Evolutionary conservation across 1,140 invertebrate species (phyloP).

Genomic region (Drosophila orosa): DNA sequence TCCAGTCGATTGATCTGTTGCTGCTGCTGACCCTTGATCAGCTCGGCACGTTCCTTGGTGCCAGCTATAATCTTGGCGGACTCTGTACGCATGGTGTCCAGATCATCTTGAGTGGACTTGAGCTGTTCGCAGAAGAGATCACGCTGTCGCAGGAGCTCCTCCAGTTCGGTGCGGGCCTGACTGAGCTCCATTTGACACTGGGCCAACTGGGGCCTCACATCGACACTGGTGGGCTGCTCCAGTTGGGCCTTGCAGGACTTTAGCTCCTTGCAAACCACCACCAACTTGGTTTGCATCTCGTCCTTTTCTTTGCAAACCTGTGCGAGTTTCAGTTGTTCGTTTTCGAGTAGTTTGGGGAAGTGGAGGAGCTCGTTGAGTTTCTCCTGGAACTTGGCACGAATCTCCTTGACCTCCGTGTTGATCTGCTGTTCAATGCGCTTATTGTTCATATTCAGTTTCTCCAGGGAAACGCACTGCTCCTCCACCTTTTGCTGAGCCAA

Average conservation of each 20-base stretch:
- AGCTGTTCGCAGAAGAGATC: constrained; percentile 80
- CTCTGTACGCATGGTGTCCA: constrained; percentile 89
- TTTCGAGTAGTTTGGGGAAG: constrained; percentile 89
- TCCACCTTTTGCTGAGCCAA: constrained; percentile 90
- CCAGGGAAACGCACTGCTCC: constrained; percentile 89
- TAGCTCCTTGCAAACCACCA: constrained; percentile 79
- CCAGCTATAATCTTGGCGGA: constrained; percentile 89
- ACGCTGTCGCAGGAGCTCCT: constrained; percentile 69
- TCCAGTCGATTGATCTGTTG: constrained; percentile 87
- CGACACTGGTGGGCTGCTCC: constrained; percentile 41
- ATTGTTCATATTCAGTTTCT: constrained; percentile 91
- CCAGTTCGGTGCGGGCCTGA: constrained; percentile 59
- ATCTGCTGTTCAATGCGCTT: constrained; percentile 90
- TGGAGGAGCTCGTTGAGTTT: constrained; percentile 90
- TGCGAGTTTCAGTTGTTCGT: constrained; percentile 89
- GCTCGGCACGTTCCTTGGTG: constrained; percentile 88
- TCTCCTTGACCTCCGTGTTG: constrained; percentile 89
- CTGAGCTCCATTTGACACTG: constrained; percentile 73
- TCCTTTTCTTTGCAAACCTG: constrained; percentile 87
- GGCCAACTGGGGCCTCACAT: constrained; percentile 67
- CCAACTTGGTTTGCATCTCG: constrained; percentile 72
- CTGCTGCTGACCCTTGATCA: constrained; percentile 86
- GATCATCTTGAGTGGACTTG: constrained; percentile 87
- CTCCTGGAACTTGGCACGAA: constrained; percentile 91
- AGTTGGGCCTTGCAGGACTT: constrained; percentile 65